phyloP scores from a whole-genome alignment of 2,888 invertebrate species.

The Toxonevra muliebris region DNA sequence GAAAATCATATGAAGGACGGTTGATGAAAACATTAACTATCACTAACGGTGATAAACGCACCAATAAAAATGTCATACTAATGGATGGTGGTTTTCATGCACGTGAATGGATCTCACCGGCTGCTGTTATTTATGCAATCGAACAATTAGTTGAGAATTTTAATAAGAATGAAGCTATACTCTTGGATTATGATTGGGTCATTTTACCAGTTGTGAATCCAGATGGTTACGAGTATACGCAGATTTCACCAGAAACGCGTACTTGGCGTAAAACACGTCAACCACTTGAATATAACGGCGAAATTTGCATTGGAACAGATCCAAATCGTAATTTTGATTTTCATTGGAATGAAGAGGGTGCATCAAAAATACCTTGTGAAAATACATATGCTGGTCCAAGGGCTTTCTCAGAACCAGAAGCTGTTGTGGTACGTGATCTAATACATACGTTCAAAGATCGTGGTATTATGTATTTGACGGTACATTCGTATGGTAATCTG shows the following conservation, averaged over 20 bases:
- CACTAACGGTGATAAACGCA: constrained; percentile 65
- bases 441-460: constrained; percentile 65
- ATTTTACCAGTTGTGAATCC: constrained; percentile 75
- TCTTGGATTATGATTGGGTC: constrained; percentile 72
- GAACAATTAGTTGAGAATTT: constrained; percentile 69
- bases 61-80: constrained; percentile 67
- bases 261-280: constrained; percentile 78
- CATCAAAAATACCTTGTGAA: constrained; percentile 66
- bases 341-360: constrained; percentile 72
- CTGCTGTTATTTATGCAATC: constrained; percentile 69
- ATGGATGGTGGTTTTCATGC: constrained; percentile 72
- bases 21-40: constrained; percentile 71
- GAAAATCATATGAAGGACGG: constrained; percentile 70
- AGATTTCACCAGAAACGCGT: constrained; percentile 52
- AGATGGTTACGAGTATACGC: constrained; percentile 75
- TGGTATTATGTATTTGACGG: constrained; percentile 72
- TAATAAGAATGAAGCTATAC: constrained; percentile 63
- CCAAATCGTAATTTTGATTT: constrained; percentile 80
- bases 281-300: constrained; percentile 50
- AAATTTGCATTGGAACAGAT: constrained; percentile 74
- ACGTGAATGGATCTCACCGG: constrained; percentile 75
- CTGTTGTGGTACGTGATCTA: constrained; percentile 69
- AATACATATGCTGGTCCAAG: constrained; percentile 71
- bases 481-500: constrained; percentile 79
- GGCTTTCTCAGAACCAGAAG: constrained; percentile 76